These are phyloP conservation scores for Temnothorax unifasciatus DNA, from an alignment of 2,888 invertebrate genomes.

Conservation along the genomic window DNA sequence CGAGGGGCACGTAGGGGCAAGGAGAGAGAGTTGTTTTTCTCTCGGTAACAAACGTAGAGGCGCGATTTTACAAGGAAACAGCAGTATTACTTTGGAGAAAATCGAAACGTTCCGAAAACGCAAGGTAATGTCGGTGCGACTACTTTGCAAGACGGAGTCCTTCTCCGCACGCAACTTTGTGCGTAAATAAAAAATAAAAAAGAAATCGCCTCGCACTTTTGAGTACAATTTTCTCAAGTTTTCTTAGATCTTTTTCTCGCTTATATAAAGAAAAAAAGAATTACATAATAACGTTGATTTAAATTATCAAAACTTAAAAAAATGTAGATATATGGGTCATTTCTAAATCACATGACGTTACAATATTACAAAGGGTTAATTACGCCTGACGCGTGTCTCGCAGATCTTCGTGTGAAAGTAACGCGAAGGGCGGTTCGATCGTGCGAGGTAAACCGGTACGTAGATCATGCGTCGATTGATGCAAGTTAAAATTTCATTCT, in stretches of 20 bases:
- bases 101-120: not conserved
- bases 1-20: not conserved
- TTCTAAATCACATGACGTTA: not conserved
- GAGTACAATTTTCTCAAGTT: not conserved
- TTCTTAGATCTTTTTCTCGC: not conserved
- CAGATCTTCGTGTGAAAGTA: not conserved
- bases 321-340: not conserved
- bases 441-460: not conserved
- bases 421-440: not conserved
- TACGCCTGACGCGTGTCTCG: not conserved
- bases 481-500: slow-evolving; percentile 3
- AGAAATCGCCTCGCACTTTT: not conserved
- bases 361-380: not conserved
- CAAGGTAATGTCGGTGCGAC: not conserved
- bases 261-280: not conserved
- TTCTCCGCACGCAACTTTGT: not conserved
- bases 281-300: not conserved
- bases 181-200: not conserved
- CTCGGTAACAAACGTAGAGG: not conserved
- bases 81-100: not conserved
- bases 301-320: not conserved
- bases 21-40: not conserved
- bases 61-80: not conserved
- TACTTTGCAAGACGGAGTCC: not conserved
- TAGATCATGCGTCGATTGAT: not conserved